Evolutionary conservation across 2,113 vertebrate genomes (phyloP), one percentile per base, ranked within the genome.

Genomic region (Oreochromis tanganicae): DNA sequence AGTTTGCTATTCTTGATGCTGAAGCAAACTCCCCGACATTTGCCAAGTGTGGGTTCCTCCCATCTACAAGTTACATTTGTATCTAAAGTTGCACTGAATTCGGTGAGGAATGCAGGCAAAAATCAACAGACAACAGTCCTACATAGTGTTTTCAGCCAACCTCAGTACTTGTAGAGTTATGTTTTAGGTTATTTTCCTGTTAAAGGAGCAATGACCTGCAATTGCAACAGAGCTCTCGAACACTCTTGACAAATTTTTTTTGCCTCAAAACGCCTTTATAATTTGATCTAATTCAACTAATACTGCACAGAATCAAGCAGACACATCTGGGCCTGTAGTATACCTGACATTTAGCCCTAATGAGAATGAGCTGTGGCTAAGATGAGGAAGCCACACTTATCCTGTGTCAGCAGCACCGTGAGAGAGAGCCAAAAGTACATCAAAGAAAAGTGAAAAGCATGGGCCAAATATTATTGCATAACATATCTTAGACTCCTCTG

Each of bases 371-470:
- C 71, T 75, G 43, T 75, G 43, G 71, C 43, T 29, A 27, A 75
- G 5, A 11, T 7, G n/a, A 55, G n/a, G 19, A 55, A 55, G 54
- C 54, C n/a, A 55, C 54, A 55, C n/a, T 55, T 12, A 27, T 27
- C 10, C 21, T 56, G 14, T 29, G 24, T 32, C 24, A 50, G 14
- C 59, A 4, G 59, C 43, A 75, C 68, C 3, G 63, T 21, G 41
- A 29, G 9, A 29, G 10, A 73, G 2, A 4, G 41, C 41, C 71
- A 50, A 78, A 78, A 32, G 43, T n/a, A 6, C 16, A 19, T 19
- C 16, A 32, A 46, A 50, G 14, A 29, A 32, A 29, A 75, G 41
- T 12, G 43, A 48, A 78, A 0, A 24, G 0, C 24, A 19, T 50
- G 43, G 3, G 3, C 9, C 41, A 75, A 32, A 50, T 12, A 75